phyloP scores from a whole-genome alignment of 23 tunicate species.

The Styela plicata region DNA sequence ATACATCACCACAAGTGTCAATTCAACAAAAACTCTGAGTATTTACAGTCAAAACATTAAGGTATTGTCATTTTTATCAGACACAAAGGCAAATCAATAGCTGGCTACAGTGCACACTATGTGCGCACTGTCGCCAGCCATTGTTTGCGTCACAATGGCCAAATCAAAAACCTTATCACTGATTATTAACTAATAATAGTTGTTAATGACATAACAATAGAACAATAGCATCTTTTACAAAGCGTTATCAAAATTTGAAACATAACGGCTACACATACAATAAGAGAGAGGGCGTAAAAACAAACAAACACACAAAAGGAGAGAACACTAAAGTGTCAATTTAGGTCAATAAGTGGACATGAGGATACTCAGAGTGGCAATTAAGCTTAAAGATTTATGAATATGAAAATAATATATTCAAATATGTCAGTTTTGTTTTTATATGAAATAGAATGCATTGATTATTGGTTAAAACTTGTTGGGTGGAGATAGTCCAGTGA shows the following conservation, averaged over 20 bases:
- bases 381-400: neutral
- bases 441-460: too few species aligned
- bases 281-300: neutral
- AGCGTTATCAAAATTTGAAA: constrained; percentile 22
- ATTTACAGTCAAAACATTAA: neutral
- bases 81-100: too few species aligned
- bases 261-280: constrained; percentile 16
- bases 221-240: neutral
- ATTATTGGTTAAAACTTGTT: too few species aligned
- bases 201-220: neutral
- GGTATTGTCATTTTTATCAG: neutral
- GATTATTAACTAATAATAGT: neutral
- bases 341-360: neutral
- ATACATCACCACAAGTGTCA: too few species aligned
- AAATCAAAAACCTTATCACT: too few species aligned
- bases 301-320: neutral
- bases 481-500: too few species aligned
- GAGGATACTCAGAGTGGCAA: neutral
- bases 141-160: too few species aligned
- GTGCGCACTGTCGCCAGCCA: too few species aligned
- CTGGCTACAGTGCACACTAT: too few species aligned
- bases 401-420: neutral
- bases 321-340: neutral
- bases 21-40: neutral
- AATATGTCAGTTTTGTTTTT: neutral